phyloP scores from a whole-genome alignment of 2,888 invertebrate species.

The Coleophora deauratella region DNA sequence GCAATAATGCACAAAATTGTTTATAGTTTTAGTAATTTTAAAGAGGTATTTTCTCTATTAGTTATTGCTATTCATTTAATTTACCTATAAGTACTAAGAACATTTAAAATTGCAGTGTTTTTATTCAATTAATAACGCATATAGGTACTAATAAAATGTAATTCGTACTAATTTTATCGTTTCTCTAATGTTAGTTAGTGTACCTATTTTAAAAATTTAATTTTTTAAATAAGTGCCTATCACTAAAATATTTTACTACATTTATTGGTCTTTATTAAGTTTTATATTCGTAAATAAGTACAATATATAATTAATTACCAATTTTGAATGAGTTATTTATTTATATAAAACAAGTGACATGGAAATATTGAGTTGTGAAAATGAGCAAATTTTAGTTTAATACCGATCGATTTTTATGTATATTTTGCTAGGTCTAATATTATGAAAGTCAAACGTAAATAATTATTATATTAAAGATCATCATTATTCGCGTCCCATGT shows the following conservation, averaged over 20 bases:
- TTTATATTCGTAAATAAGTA: conserved; percentile 31
- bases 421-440: no score
- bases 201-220: conserved; percentile 34
- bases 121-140: no score
- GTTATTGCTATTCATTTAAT: conserved; percentile 55
- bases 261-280: conserved; percentile 66
- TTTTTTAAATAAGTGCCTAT: conserved; percentile 31
- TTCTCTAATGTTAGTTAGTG: conserved; percentile 4
- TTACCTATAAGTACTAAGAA: conserved; percentile 16
- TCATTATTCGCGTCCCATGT: no score
- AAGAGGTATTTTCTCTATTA: conserved; percentile 38
- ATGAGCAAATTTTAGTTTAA: conserved; percentile 51
- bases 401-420: conserved; percentile 17
- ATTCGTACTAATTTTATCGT: conserved; percentile 40
- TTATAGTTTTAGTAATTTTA: no score
- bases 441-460: no score
- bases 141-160: conserved; percentile 18
- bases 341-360: conserved; percentile 37
- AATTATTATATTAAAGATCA: no score
- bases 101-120: no score
- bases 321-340: conserved; percentile 33
- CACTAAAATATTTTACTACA: conserved; percentile 47
- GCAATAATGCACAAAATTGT: no score
- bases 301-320: conserved; percentile 28
- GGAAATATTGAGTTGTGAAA: conserved; percentile 41